A percentile compares a stretch with the other conserved stretches of the same genome.
Evolutionary conservation across 2,888 invertebrate genomes (phyloP).

Genomic region (Oxystoma pomonae): DNA sequence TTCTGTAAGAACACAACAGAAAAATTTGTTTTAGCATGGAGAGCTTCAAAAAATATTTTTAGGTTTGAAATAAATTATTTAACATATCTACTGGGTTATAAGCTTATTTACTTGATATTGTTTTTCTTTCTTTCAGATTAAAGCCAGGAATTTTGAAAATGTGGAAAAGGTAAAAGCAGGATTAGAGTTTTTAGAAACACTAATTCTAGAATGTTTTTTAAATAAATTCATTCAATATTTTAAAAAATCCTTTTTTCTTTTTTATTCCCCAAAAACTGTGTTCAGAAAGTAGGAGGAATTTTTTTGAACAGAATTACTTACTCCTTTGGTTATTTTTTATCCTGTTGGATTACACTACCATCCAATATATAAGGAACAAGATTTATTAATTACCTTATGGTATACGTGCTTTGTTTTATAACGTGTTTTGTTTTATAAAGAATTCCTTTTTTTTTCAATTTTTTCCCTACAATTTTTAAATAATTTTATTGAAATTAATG

Average conservation of each 20-base stretch:
- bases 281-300: slow-evolving; percentile 47
- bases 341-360: too few relatives aligned
- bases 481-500: not conserved
- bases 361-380: too few relatives aligned
- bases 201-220: not conserved
- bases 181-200: not conserved
- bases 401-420: too few relatives aligned
- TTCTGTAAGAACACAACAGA: not conserved
- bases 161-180: slow-evolving; percentile 89
- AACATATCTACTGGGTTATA: too few relatives aligned
- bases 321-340: not conserved
- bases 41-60: too few relatives aligned
- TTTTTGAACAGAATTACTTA: slow-evolving; percentile 33
- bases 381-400: too few relatives aligned
- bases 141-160: slow-evolving; percentile 93
- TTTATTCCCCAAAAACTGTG: slow-evolving; percentile 32
- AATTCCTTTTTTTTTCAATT: slow-evolving; percentile 37
- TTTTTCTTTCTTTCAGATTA: slow-evolving; percentile 72
- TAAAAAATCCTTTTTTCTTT: slow-evolving; percentile 26
- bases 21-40: too few relatives aligned
- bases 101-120: slow-evolving; percentile 16
- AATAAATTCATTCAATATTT: slow-evolving; percentile 21
- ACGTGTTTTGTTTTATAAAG: slow-evolving; percentile 24
- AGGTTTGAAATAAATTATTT: too few relatives aligned
- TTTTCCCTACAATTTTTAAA: slow-evolving; percentile 9